These are phyloP conservation scores for Eupsilia transversa DNA, from an alignment of 2,888 invertebrate genomes.

Conservation along the genomic window DNA sequence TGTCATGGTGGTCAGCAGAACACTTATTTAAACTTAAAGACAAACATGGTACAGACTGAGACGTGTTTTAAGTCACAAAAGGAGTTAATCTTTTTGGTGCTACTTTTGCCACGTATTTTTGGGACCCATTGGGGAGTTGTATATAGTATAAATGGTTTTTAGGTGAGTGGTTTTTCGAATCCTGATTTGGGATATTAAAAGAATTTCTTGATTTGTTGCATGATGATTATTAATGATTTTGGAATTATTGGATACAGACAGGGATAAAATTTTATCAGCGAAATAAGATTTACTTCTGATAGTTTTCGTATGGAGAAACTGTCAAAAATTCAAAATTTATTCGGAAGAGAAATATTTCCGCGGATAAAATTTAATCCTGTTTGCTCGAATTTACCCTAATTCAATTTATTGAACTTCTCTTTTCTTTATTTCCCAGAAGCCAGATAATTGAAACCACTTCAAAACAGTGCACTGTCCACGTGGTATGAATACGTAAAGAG, in stretches of 20 bases:
- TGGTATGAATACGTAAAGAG: constrained; percentile 61
- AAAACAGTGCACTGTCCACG: constrained; percentile 41
- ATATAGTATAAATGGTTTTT: constrained; percentile 23
- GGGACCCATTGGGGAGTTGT: constrained; percentile 21
- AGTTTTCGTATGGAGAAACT: too few species aligned
- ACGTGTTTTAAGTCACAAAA: constrained; percentile 53
- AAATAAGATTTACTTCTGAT: too few species aligned
- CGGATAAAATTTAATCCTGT: too few species aligned
- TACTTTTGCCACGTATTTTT: constrained; percentile 50
- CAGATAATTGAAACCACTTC: constrained; percentile 21
- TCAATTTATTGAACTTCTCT: neutral
- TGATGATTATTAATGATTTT: neutral
- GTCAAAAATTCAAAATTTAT: too few species aligned
- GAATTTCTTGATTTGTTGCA: neutral
- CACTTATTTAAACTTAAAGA: constrained; percentile 47
- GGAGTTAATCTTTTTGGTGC: constrained; percentile 50
- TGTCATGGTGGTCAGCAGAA: constrained; percentile 45
- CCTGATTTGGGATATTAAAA: neutral
- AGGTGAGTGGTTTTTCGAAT: constrained; percentile 5
- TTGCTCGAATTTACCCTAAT: too few species aligned
- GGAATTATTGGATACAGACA: too few species aligned
- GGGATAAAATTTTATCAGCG: too few species aligned
- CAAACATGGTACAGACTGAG: constrained; percentile 39
- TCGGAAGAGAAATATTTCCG: too few species aligned
- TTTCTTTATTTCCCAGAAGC: constrained; percentile 18